A percentile compares a stretch with the other conserved stretches of the same genome.
Conservation (phyloP, 2,797 vertebrate species). For the Tarsius wallacei region DNA sequence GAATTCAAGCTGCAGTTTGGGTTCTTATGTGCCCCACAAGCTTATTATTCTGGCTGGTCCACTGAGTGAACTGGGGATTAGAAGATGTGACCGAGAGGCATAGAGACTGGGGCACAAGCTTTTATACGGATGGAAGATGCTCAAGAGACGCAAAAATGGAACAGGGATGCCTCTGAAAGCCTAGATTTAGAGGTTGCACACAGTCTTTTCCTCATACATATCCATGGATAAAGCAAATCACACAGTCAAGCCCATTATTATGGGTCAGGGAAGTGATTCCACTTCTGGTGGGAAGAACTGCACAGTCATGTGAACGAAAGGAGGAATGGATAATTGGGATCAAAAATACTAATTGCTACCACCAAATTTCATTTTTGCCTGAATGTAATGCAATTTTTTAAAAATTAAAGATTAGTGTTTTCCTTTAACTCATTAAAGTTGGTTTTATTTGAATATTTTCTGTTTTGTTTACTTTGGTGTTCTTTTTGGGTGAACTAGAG, state of each 20-base stretch:
- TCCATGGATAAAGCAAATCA: background rate
- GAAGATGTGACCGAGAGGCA: background rate
- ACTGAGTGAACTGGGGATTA: background rate
- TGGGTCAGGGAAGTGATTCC: background rate
- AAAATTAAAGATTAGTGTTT: background rate
- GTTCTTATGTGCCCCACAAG: rapidly evolving
- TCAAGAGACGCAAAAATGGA: background rate
- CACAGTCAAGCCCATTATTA: background rate
- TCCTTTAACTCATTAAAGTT: background rate
- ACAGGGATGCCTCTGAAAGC: background rate
- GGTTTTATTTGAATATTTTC: background rate
- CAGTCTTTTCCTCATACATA: background rate
- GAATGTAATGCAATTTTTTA: background rate
- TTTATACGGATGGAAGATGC: background rate
- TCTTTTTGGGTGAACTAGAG: background rate
- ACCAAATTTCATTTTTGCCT: background rate
- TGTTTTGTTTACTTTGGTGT: background rate
- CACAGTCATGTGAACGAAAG: background rate
- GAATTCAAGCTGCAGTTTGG: background rate
- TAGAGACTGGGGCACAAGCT: background rate
- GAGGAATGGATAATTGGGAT: background rate
- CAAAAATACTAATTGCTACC: background rate
- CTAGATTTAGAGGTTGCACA: background rate
- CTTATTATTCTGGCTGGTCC: background rate
- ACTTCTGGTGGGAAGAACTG: background rate